Evolutionary conservation across 1,140 invertebrate genomes (phyloP), one percentile per base, ranked within the genome.

Genomic region (Oedothorax gibbosus): DNA sequence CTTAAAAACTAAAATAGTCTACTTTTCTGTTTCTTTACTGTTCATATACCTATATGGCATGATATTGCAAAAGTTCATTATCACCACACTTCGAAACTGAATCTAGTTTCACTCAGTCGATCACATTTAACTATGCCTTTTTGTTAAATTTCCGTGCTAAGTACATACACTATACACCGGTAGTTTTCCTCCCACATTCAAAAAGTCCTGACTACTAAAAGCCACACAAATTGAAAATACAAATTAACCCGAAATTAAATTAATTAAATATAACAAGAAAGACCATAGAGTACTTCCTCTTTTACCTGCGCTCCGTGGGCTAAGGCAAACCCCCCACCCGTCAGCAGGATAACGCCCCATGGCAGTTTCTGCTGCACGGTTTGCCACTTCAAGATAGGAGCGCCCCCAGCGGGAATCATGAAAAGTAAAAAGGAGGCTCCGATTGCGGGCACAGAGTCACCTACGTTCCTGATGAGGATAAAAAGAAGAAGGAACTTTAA

Each of bases 251-350:
- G 11, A 35, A 2, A 60, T 60, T 60, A 60, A 60, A 60, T 14
- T 11, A 60, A 60, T 60, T 60, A 60, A 14, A 60, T n/a, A n/a
- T 60, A 6, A n/a, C 3, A 60, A 60, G 7, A 60, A 6, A 3
- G 9, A 60, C 4, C 12, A 11, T 60, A 14, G n/a, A 60, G 2
- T 14, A 60, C n/a, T 66, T 66, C 21, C 12, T 4, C 50, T 20
- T n/a, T n/a, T 71, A 91, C 90, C 87, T 95, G 93, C 86, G 94
- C 94, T 68, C 94, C 96, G 68, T 95, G 93, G 0, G 97, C 96
- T 21, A 98, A 91, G 0, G 96, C 96, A 89, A 98, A 97, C 0
- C 96, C 96, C 68, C 95, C 96, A 54, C 96, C 93, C 18, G 91
- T 87, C 15, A 92, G 87, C 0, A 92, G 84, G 11, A 92, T 88